phyloP scores from a whole-genome alignment of 2,797 vertebrate genomes.

The Erethizon dorsatum region DNA sequence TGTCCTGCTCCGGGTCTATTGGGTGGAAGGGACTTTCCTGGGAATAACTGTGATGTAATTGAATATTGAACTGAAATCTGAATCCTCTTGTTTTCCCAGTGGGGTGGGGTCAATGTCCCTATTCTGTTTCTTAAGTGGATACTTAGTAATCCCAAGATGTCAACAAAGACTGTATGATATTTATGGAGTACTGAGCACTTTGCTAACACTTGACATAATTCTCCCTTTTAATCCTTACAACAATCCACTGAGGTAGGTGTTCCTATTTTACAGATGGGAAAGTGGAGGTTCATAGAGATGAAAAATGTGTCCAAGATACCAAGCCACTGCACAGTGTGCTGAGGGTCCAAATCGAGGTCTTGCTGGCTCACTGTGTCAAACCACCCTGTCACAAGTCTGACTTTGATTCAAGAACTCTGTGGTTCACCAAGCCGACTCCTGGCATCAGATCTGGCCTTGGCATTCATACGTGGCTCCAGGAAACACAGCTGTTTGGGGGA shows the following conservation, averaged over 20 bases:
- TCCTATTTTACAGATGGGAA: slow-evolving; percentile 65
- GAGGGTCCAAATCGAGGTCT: not conserved
- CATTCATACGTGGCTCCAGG: slow-evolving; percentile 18
- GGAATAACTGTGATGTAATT: slow-evolving; percentile 60
- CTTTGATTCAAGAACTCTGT: not conserved
- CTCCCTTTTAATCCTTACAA: not conserved
- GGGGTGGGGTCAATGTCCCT: slow-evolving; percentile 46
- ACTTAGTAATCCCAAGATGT: slow-evolving; percentile 64
- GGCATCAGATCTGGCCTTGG: accelerated
- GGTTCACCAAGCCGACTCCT: not conserved
- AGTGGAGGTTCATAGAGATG: not conserved
- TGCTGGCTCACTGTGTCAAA: not conserved
- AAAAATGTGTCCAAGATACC: not conserved
- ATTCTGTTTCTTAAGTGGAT: slow-evolving; percentile 74
- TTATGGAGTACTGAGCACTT: slow-evolving; percentile 52
- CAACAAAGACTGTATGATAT: slow-evolving; percentile 15
- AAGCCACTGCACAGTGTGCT: not conserved
- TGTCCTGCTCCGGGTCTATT: not conserved
- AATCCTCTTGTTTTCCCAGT: slow-evolving; percentile 67
- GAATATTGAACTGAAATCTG: slow-evolving; percentile 64
- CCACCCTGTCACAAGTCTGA: not conserved
- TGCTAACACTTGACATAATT: not conserved
- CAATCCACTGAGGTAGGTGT: not conserved
- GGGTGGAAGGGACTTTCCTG: slow-evolving; percentile 24
- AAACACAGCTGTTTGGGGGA: slow-evolving; percentile 67